Evolutionary conservation across 2,113 vertebrate species (phyloP).

Genomic region (Laterallus jamaicensis): DNA sequence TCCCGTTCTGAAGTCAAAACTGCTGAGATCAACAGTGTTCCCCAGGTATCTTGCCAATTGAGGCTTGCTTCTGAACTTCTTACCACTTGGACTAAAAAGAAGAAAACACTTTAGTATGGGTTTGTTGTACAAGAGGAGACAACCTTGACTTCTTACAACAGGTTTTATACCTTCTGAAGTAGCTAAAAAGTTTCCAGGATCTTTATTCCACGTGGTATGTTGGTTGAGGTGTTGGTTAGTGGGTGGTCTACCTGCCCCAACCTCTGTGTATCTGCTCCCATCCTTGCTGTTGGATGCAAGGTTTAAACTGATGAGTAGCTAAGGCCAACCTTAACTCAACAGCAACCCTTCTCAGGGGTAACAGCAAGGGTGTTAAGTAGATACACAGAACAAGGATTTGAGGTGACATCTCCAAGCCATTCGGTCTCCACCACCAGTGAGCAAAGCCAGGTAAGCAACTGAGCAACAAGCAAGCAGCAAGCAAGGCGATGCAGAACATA

Average conservation of each 20-base stretch:
- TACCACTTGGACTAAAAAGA: conserved; percentile 85
- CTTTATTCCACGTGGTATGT: neutral
- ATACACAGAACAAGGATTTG: neutral
- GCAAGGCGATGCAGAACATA: neutral
- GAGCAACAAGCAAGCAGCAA: neutral
- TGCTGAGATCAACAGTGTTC: conserved; percentile 85
- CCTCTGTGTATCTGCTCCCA: neutral
- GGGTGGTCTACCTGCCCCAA: neutral
- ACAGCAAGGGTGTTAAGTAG: neutral
- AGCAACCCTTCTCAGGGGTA: neutral
- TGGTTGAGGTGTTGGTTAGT: neutral
- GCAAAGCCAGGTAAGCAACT: neutral
- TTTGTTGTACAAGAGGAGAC: conserved; percentile 33
- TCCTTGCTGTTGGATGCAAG: too few relatives aligned
- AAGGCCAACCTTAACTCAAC: neutral
- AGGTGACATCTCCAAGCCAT: neutral
- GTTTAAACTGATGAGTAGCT: neutral
- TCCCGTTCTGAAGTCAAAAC: conserved; percentile 89
- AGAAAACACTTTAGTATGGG: conserved; percentile 55
- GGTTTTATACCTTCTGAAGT: neutral
- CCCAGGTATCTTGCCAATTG: conserved; percentile 89
- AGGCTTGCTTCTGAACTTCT: conserved; percentile 92
- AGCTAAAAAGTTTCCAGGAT: neutral
- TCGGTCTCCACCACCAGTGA: neutral
- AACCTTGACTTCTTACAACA: neutral